Evolutionary conservation across 1,140 invertebrate genomes (phyloP), one percentile per base, ranked within the genome.

Genomic region (Heliconius eleuchia): DNA sequence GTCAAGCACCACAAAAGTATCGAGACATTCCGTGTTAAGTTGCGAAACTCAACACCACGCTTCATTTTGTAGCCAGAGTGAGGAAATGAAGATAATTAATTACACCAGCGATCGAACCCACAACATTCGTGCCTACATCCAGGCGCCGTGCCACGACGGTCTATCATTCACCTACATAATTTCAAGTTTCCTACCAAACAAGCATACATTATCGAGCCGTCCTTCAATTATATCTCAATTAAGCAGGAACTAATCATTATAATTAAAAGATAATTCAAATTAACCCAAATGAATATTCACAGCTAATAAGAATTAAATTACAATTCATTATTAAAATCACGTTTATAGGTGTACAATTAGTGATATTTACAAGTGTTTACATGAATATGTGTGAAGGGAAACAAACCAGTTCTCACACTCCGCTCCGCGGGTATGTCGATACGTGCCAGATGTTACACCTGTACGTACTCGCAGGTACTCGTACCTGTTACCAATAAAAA

Each of bases 191-290:
- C 11, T 66, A 66, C 27, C 55, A 11, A 57, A 2, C 55, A 3
- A 57, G 7, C 55, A 11, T 13, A 30, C 13, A 11, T 66, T 30
- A 66, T 30, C 60, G 3, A 3, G 3, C 5, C 60, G 60, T 66
- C 60, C 60, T 30, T 66, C 60, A 66, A 13, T 30, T 30, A 66
- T 66, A 66, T 66, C 60, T 66, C 60, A 66, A 66, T 66, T 66
- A 66, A 66, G 60, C 60, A 66, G 27, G 60, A 66, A 66, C 60
- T 66, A 16, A 66, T 66, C 23, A 60, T 60, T 60, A 66, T 66
- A 66, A 66, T 66, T 66, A 66, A 66, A 66, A 66, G 60, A 66
- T 66, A 66, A 66, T 66, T 66, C 27, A 66, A 66, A 66, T 66
- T 66, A 66, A 66, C 3, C 9, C 23, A 13, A 66, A 66, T 66